These are phyloP conservation scores for Tragelaphus eurycerus DNA, from an alignment of 2,797 vertebrate species.

Conservation along the genomic window DNA sequence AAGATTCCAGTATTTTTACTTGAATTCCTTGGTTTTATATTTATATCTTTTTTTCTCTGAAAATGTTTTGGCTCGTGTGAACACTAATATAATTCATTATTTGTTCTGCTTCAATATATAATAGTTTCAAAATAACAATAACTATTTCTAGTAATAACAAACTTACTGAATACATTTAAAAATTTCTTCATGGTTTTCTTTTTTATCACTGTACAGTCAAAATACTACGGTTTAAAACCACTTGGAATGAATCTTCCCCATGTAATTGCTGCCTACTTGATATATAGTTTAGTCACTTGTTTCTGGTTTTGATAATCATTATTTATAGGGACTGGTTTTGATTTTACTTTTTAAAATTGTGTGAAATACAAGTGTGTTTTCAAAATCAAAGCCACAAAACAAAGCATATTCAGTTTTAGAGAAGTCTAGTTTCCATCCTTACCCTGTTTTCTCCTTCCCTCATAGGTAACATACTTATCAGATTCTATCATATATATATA, in stretches of 20 bases:
- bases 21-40: conserved; percentile 19
- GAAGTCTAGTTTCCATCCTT: not conserved
- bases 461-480: not conserved
- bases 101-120: not conserved
- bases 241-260: not conserved
- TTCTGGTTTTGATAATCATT: not conserved
- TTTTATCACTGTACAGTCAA: not conserved
- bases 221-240: not conserved
- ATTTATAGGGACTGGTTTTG: not conserved
- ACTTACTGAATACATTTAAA: not conserved
- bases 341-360: not conserved
- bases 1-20: conserved; percentile 9
- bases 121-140: conserved; percentile 6
- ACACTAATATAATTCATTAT: not conserved
- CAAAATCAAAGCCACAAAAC: not conserved
- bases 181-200: not conserved
- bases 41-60: conserved; percentile 26
- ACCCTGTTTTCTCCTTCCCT: not conserved
- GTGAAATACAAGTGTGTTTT: not conserved
- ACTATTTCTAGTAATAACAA: conserved; percentile 26
- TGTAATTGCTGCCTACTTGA: not conserved
- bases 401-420: not conserved
- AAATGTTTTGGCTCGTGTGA: conserved; percentile 13
- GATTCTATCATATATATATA: not conserved
- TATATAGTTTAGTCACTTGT: not conserved